Conservation (phyloP, 2,113 vertebrate species). For the Enhydra lutris region DNA sequence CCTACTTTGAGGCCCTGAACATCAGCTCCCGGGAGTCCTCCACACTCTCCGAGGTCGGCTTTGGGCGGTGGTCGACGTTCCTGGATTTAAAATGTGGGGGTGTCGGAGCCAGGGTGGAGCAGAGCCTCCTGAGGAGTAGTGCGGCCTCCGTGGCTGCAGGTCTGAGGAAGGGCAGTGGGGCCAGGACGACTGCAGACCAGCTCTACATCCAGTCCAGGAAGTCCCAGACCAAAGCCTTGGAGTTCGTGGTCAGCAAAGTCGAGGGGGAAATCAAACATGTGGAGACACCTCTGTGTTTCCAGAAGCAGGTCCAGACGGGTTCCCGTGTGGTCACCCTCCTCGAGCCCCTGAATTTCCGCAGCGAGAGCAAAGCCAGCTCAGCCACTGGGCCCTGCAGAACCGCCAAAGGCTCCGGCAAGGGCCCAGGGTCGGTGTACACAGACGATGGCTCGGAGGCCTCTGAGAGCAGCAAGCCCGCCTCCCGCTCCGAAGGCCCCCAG, state of each 20-base stretch:
- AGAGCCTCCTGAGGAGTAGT: slow-evolving; percentile 75
- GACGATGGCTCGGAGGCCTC: slow-evolving; percentile 85
- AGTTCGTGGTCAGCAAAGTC: slow-evolving; percentile 87
- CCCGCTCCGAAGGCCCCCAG: slow-evolving; percentile 82
- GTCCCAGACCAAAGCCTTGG: slow-evolving; percentile 85
- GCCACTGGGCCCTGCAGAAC: slow-evolving; percentile 76
- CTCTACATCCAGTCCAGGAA: slow-evolving; percentile 79
- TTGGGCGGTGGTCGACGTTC: slow-evolving; percentile 92
- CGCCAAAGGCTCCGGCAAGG: slow-evolving; percentile 79
- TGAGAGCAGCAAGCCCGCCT: neutral
- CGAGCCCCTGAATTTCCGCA: slow-evolving; percentile 87
- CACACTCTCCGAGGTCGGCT: slow-evolving; percentile 86
- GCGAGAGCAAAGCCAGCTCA: slow-evolving; percentile 84
- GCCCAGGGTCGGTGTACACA: slow-evolving; percentile 82
- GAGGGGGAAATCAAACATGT: slow-evolving; percentile 85
- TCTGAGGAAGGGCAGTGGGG: slow-evolving; percentile 49
- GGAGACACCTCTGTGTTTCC: slow-evolving; percentile 78
- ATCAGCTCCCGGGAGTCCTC: slow-evolving; percentile 93
- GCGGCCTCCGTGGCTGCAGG: slow-evolving; percentile 49
- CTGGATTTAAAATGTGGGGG: slow-evolving; percentile 92
- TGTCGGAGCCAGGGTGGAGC: slow-evolving; percentile 83
- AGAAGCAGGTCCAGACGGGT: slow-evolving; percentile 80
- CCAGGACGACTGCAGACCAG: slow-evolving; percentile 62
- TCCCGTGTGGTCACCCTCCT: slow-evolving; percentile 88
- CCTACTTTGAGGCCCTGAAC: slow-evolving; percentile 90